Base-by-base conservation (phyloP, 2,113 vertebrate genomes). In the Hydropotes inermis region DNA sequence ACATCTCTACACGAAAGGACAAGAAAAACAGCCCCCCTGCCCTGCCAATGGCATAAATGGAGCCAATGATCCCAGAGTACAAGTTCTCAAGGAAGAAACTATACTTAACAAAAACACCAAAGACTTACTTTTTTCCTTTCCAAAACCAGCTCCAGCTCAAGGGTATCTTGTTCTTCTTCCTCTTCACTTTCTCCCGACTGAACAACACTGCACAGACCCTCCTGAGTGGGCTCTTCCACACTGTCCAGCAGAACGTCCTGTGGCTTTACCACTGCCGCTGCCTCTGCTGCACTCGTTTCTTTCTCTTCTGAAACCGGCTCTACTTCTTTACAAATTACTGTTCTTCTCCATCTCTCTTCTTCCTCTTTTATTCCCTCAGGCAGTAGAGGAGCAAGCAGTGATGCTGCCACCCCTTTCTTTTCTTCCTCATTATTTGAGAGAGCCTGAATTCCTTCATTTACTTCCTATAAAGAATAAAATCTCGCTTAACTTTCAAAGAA, bases 291-390 rank as follows among this genome's bases (percentile, higher is more conserved):
- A 27, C 58, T 94, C 13, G 94, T 85, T 0, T 4, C 98, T 36
- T 99, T 99, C 16, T 98, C 99, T 85, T 99, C 99, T 0, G 98
- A 97, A 28, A 99, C 98, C 0, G 97, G 92, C 3, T 99, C 99
- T 0, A 99, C 99, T 54, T 99, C 99, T 85, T 99, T 99, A 96
- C 99, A 99, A 45, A 99, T 98, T 39, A 99, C 99, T 93, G 98
- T 99, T 96, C 99, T 99, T 82, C 99, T 99, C 99, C 99, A 99
- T 79, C 99, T 99, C 95, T 99, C 99, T 96, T 99, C 99, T 78
- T 99, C 99, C 91, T 99, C 99, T 98, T 99, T 99, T 67, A 99
- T 99, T 89, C 99, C 99, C 0, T 99, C 99, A 0, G 99, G 99
- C 96, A 99, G 98, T 1, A 99, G 98, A 0, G 99, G 99, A n/a